Evolutionary conservation across 2,797 vertebrate genomes (phyloP), one percentile per base, ranked within the genome.

Genomic region (Sebastes diaconus): DNA sequence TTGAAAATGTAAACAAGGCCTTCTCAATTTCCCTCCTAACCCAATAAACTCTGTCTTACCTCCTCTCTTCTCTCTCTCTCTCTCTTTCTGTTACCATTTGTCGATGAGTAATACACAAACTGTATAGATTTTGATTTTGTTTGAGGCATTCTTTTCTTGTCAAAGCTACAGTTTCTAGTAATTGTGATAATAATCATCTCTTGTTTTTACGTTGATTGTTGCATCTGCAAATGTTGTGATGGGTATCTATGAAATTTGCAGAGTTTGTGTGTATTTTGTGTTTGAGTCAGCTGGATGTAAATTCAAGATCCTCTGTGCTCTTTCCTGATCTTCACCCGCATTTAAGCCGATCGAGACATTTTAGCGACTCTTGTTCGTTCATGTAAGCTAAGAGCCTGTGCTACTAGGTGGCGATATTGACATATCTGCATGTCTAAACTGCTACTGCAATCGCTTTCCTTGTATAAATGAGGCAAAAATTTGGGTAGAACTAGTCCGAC

Each of bases 1-100:
- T 92, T 90, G 84, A 88, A 90, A 91, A 92, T 81, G 77, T 90
- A 92, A 91, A 91, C 81, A 79, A 71, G 82, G 77, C 69, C 83
- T 81, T 83, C 42, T 87, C 81, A 83, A 73, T 87, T 58, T 87
- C 67, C 66, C 34, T 81, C 61, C 55, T 87, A 88, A 89, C 85
- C 73, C 59, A 80, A 80, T 87, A 70, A 88, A 83, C 85, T 84
- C 39, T 18, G 2, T 57, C 42, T 68, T 55, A 25, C 57, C 14
- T 54, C 46, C 39, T 77, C 30, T 52, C 68, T 63, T 74, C 34
- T 57, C 58, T 65, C 60, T 24, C 50, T 50, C 50, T 50, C 18
- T 68, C n/a, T 52, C 52, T 72, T 22, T 73, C 39, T 52, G 55
- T 50, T 42, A 55, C 59, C 7, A 25, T 74, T 71, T 72, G 6